Evolutionary conservation across 2,797 vertebrate species (phyloP).

Genomic region (Sebastes cheni): DNA sequence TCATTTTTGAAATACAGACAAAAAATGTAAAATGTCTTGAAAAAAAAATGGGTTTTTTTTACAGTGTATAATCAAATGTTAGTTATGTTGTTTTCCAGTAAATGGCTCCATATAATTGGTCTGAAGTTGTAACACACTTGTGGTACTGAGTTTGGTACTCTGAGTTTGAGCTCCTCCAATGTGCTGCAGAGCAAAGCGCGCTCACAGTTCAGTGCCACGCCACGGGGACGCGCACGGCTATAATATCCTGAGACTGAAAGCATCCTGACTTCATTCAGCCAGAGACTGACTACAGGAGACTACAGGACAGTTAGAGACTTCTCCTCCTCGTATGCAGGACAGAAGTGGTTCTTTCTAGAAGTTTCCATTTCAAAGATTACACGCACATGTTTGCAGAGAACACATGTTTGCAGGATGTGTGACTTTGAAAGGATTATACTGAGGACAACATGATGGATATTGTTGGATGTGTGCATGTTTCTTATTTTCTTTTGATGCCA

Average conservation of each 20-base stretch:
- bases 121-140: neutral
- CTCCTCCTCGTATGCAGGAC: neutral
- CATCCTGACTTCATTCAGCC: conserved; percentile 62
- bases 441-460: conserved; percentile 29
- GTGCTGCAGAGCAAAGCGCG: conserved; percentile 42
- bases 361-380: neutral
- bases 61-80: too few species aligned
- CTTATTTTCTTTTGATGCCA: neutral
- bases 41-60: too few species aligned
- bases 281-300: conserved; percentile 15
- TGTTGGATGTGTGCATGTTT: neutral
- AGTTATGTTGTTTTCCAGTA: too few species aligned
- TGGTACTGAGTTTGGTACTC: too few species aligned
- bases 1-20: too few species aligned
- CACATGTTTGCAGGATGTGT: neutral
- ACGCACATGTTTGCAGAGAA: too few species aligned
- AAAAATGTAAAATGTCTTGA: rapidly evolving
- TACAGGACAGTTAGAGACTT: conserved; percentile 9
- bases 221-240: conserved; percentile 62
- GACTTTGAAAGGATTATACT: conserved; percentile 3
- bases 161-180: neutral
- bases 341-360: neutral
- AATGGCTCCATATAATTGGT: too few species aligned
- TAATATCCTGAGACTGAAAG: conserved; percentile 64
- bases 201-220: conserved; percentile 21